A percentile compares a stretch with the other conserved stretches of the same genome.
phyloP scores from a whole-genome alignment of 2,888 invertebrate genomes.

The Onchidella celtica region DNA sequence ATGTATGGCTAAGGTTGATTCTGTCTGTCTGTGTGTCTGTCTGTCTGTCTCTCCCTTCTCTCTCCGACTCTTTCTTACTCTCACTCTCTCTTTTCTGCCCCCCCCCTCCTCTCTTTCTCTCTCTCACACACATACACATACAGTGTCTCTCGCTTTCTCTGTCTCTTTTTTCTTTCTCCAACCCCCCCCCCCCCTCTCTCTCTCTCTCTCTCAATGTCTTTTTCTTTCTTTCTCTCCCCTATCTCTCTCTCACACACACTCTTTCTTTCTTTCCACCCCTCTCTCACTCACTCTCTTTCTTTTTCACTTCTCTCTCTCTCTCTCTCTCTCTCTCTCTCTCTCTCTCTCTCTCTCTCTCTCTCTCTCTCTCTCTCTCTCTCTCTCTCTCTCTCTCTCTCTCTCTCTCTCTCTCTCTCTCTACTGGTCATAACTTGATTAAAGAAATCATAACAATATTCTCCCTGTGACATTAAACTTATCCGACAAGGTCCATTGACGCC shows the following conservation, averaged over 20 bases:
- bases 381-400: background rate
- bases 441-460: too few relatives aligned
- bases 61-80: background rate
- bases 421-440: background rate
- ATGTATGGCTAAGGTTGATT: too few relatives aligned
- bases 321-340: conserved; percentile 12
- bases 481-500: too few relatives aligned
- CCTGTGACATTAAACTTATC: too few relatives aligned
- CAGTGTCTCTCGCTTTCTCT: background rate
- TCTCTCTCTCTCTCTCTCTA: background rate
- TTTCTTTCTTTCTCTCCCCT: background rate
- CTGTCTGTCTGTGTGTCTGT: conserved; percentile 9
- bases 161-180: background rate
- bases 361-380: background rate
- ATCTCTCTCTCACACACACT: background rate
- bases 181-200: too few relatives aligned
- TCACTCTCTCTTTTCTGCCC: background rate
- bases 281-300: background rate
- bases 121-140: background rate
- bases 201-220: background rate
- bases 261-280: background rate
- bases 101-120: background rate
- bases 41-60: background rate
- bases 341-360: background rate
- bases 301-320: background rate